Conservation (phyloP, 2,888 invertebrate species). For the Drosophila formosana region DNA sequence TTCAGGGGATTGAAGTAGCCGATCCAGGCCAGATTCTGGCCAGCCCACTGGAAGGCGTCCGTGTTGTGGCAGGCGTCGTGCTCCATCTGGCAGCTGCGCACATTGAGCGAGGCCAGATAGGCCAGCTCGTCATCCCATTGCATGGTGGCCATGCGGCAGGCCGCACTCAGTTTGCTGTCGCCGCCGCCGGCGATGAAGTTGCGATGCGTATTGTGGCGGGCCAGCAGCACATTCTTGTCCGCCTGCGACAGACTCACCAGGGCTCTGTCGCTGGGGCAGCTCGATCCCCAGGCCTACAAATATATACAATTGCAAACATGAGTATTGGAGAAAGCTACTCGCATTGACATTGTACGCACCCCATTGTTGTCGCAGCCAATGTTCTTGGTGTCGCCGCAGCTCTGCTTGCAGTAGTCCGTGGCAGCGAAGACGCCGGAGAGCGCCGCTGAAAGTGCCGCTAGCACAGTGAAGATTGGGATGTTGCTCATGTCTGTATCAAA, state of each 20-base stretch:
- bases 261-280: constrained; percentile 49
- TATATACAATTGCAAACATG: neutral
- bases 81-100: constrained; percentile 61
- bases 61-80: constrained; percentile 79
- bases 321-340: neutral
- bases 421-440: constrained; percentile 41
- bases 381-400: constrained; percentile 45
- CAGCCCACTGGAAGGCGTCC: constrained; percentile 62
- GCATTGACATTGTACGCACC: constrained; percentile 37
- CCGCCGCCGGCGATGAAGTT: constrained; percentile 64
- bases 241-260: constrained; percentile 27
- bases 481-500: constrained; percentile 47
- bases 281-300: constrained; percentile 48
- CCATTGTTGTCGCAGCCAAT: constrained; percentile 68
- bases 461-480: constrained; percentile 23
- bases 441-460: neutral
- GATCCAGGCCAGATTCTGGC: constrained; percentile 75
- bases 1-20: constrained; percentile 45
- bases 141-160: constrained; percentile 77
- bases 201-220: constrained; percentile 57
- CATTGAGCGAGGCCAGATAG: constrained; percentile 70
- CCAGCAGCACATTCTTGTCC: constrained; percentile 47
- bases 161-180: constrained; percentile 48
- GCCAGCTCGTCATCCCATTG: constrained; percentile 75
- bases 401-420: constrained; percentile 56